phyloP scores from a whole-genome alignment of 2,888 invertebrate species.

The Erebia aethiops region DNA sequence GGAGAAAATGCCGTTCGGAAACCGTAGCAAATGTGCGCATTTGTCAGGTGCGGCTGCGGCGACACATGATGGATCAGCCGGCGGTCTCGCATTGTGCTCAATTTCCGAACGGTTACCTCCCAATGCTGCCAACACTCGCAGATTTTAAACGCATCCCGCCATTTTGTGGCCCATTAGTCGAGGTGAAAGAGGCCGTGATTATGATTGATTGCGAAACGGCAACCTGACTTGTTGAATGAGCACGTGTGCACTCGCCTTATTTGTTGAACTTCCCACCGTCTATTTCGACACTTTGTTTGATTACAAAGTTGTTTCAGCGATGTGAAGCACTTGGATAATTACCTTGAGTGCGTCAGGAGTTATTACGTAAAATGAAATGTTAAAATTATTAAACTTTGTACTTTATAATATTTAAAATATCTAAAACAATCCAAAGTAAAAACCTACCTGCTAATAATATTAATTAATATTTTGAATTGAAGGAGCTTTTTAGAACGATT shows the following conservation, averaged over 20 bases:
- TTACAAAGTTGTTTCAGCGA: constrained; percentile 40
- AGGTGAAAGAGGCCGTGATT: constrained; percentile 80
- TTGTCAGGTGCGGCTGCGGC: constrained; percentile 37
- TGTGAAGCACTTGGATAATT: constrained; percentile 33
- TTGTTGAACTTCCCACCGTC: constrained; percentile 58
- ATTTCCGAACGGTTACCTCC: constrained; percentile 79
- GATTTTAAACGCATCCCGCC: constrained; percentile 79
- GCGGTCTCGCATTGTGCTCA: constrained; percentile 66
- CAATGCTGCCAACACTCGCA: constrained; percentile 70
- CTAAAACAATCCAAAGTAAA: neutral
- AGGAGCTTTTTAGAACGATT: too few relatives aligned
- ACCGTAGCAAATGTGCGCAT: constrained; percentile 28
- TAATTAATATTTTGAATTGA: neutral
- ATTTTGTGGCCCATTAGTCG: constrained; percentile 81
- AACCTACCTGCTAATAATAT: neutral
- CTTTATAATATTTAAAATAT: neutral
- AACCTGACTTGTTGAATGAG: constrained; percentile 76
- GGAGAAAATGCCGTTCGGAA: constrained; percentile 17
- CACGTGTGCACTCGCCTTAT: constrained; percentile 68
- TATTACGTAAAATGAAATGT: constrained; percentile 26
- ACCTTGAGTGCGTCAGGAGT: constrained; percentile 33
- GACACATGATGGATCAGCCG: constrained; percentile 76
- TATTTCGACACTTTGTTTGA: constrained; percentile 46
- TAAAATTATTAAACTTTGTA: constrained; percentile 13
- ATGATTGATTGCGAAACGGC: constrained; percentile 78